Percentiles rank a stretch among this genome's conserved stretches.
These are phyloP conservation scores for Heliconius eleuchia DNA, from an alignment of 1,140 invertebrate genomes.

Conservation along the genomic window DNA sequence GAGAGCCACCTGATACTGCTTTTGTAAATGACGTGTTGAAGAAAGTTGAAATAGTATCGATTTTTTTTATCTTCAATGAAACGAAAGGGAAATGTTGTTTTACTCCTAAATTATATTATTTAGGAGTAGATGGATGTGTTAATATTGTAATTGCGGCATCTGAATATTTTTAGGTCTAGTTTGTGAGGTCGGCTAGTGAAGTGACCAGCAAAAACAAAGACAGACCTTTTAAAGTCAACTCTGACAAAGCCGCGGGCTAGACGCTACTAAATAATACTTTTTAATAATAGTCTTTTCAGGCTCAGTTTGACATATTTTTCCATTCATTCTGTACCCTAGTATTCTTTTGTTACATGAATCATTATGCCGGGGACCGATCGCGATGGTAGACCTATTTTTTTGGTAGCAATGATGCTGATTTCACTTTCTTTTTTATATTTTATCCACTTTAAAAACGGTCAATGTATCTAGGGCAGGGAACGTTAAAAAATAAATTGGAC, in stretches of 20 bases:
- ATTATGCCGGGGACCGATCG: constrained; percentile 42
- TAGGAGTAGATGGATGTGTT: background rate
- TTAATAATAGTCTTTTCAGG: constrained; percentile 49
- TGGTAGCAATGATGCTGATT: constrained; percentile 35
- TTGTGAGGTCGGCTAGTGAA: background rate
- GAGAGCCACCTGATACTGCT: constrained; percentile 37
- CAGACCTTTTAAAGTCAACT: constrained; percentile 19
- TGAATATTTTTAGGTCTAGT: background rate
- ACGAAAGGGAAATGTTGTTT: constrained; percentile 10
- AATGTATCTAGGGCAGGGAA: background rate
- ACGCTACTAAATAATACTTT: constrained; percentile 47
- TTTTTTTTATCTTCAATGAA: constrained; percentile 16
- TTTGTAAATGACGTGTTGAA: constrained; percentile 33
- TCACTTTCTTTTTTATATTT: constrained; percentile 20
- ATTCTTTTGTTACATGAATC: constrained; percentile 44
- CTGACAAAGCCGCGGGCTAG: constrained; percentile 37
- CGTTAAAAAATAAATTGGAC: too few relatives aligned
- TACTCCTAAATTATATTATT: background rate
- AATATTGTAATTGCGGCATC: background rate
- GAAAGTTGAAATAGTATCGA: constrained; percentile 21
- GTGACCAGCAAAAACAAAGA: constrained; percentile 33
- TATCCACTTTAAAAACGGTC: background rate
- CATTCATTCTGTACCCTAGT: constrained; percentile 42
- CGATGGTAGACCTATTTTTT: constrained; percentile 44
- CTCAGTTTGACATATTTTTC: constrained; percentile 49